Percentiles rank a stretch among this genome's conserved stretches.
phyloP scores from a whole-genome alignment of 2,888 invertebrate genomes.

The Coecobrya sp. region DNA sequence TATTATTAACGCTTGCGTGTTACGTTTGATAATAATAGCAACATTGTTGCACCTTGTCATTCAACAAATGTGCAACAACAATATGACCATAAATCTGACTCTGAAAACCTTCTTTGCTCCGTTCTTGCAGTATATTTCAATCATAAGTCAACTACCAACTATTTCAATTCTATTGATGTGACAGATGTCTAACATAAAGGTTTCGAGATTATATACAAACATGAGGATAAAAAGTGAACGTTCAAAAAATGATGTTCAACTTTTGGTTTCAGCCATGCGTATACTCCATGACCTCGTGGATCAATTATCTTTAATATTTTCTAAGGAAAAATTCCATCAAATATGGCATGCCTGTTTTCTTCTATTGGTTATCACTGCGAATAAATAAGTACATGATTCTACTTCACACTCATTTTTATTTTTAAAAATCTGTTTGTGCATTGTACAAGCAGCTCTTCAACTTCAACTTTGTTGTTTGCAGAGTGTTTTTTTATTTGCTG shows the following conservation, averaged over 20 bases:
- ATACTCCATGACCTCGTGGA: not conserved
- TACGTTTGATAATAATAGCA: not conserved
- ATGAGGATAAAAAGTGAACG: slow-evolving; percentile 10
- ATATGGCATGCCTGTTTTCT: not conserved
- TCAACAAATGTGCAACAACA: not conserved
- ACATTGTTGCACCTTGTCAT: slow-evolving; percentile 15
- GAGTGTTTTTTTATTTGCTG: not conserved
- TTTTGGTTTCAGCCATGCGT: not conserved
- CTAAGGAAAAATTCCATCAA: not conserved
- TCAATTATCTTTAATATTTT: not conserved
- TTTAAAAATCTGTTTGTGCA: not conserved
- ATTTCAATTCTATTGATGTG: not conserved
- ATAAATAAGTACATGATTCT: not conserved
- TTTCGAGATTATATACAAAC: slow-evolving; percentile 18
- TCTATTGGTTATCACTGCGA: no score
- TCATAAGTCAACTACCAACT: slow-evolving; percentile 20
- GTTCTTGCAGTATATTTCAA: not conserved
- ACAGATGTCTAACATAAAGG: not conserved
- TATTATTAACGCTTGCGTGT: not conserved
- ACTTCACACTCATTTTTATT: not conserved
- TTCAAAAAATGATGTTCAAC: not conserved
- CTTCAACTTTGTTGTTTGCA: not conserved
- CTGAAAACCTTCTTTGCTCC: not conserved
- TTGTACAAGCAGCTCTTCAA: not conserved
- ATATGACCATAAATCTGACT: not conserved